These are phyloP conservation scores for Polypedilum vanderplanki DNA, from an alignment of 1,140 invertebrate genomes.

Conservation along the genomic window DNA sequence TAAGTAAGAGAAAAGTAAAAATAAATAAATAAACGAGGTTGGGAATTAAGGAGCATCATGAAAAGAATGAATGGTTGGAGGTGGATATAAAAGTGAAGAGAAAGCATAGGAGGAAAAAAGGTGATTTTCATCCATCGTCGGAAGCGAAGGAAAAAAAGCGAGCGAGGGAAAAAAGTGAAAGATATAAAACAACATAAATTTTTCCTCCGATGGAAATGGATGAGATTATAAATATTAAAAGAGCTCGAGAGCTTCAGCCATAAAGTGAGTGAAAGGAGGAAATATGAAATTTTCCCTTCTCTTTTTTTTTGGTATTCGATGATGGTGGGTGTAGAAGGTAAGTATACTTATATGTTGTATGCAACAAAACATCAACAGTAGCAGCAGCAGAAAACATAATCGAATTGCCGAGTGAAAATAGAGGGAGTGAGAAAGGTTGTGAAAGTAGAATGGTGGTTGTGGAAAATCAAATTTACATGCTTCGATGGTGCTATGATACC, in stretches of 20 bases:
- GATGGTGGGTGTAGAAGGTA: too few species aligned
- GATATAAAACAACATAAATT: slow-evolving; percentile 21
- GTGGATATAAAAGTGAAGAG: not conserved
- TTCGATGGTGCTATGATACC: slow-evolving; percentile 16
- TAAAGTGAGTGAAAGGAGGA: slow-evolving; percentile 11
- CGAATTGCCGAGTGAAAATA: not conserved
- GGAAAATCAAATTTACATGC: slow-evolving; percentile 18
- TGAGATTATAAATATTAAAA: slow-evolving; percentile 29
- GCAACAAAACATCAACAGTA: not conserved
- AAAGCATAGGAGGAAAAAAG: not conserved
- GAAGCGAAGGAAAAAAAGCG: not conserved
- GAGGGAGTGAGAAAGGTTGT: not conserved
- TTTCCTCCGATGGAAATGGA: slow-evolving; percentile 27
- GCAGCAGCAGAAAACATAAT: not conserved
- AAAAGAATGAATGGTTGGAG: not conserved
- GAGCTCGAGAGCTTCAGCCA: slow-evolving; percentile 20
- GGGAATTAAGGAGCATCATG: slow-evolving; percentile 13
- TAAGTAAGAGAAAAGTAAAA: not conserved
- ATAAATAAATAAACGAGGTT: slow-evolving; percentile 29
- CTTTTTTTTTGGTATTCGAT: too few species aligned
- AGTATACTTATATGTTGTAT: not conserved
- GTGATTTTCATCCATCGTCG: slow-evolving; percentile 25
- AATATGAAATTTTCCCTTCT: not conserved
- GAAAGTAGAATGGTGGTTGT: not conserved
- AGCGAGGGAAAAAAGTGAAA: not conserved